These are phyloP conservation scores for Tinamus guttatus DNA, from an alignment of 2,113 vertebrate genomes.

Conservation along the genomic window DNA sequence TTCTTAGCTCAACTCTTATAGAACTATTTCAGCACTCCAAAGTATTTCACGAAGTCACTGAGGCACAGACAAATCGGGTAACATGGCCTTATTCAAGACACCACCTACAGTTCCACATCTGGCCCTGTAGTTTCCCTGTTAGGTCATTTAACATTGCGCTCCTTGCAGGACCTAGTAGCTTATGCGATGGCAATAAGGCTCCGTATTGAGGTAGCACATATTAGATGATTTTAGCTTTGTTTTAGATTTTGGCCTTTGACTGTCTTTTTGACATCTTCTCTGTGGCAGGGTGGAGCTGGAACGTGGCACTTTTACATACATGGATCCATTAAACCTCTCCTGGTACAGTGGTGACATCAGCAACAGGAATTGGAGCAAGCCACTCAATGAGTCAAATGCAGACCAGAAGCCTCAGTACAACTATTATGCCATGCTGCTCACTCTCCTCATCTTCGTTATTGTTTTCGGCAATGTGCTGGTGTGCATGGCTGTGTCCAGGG, in stretches of 20 bases:
- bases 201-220: fast-evolving
- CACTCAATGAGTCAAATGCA: constrained; percentile 82
- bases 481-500: constrained; percentile 95
- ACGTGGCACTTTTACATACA: constrained; percentile 73
- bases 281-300: constrained; percentile 56
- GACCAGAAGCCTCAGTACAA: constrained; percentile 88
- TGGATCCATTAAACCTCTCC: constrained; percentile 93
- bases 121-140: neutral
- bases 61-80: too few species aligned
- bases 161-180: neutral
- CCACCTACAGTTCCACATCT: neutral
- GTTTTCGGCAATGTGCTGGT: constrained; percentile 97
- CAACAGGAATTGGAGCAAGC: constrained; percentile 84
- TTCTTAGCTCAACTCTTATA: neutral
- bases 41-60: neutral
- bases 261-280: neutral
- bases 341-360: constrained; percentile 86
- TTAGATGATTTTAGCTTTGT: fast-evolving
- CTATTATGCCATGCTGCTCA: constrained; percentile 96
- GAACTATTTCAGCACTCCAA: neutral
- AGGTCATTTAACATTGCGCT: neutral
- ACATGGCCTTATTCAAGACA: neutral
- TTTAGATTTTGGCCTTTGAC: neutral
- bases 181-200: neutral
- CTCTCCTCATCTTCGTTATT: constrained; percentile 95